These are phyloP conservation scores for Hestina assimilis DNA, from an alignment of 1,140 invertebrate species.

Conservation along the genomic window DNA sequence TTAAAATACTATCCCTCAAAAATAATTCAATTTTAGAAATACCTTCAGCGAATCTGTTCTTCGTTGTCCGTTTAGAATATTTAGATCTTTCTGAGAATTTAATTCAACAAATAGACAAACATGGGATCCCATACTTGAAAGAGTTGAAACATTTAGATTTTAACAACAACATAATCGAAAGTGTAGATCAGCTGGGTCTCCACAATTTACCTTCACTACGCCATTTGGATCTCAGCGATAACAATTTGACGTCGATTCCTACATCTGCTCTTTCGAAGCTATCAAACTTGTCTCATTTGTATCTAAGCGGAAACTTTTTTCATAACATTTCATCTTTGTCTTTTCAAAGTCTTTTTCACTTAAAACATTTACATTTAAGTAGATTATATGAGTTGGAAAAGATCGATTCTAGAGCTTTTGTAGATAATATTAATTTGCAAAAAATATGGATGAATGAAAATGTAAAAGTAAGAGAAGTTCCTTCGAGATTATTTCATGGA, in stretches of 20 bases:
- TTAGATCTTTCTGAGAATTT: constrained; percentile 86
- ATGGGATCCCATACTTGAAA: constrained; percentile 83
- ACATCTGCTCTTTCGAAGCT: constrained; percentile 86
- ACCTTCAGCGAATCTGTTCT: constrained; percentile 83
- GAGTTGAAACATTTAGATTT: constrained; percentile 83
- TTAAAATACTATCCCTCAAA: constrained; percentile 84
- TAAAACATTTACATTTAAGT: constrained; percentile 85
- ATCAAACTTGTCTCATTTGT: constrained; percentile 84
- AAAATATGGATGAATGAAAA: constrained; percentile 88
- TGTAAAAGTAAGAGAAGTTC: constrained; percentile 83
- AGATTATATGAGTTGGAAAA: constrained; percentile 81
- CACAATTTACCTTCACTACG: constrained; percentile 84
- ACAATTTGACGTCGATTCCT: constrained; percentile 88
- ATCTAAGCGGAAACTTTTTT: constrained; percentile 88
- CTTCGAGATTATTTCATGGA: constrained; percentile 85
- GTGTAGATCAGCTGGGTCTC: constrained; percentile 83
- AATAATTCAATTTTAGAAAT: constrained; percentile 89
- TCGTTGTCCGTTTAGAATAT: constrained; percentile 81
- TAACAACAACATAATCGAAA: constrained; percentile 85
- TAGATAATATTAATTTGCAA: constrained; percentile 90
- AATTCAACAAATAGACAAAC: constrained; percentile 82
- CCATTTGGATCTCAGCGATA: constrained; percentile 87
- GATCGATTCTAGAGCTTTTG: constrained; percentile 87
- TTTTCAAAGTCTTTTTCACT: constrained; percentile 88
- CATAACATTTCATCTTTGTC: constrained; percentile 83